A percentile compares a stretch with the other conserved stretches of the same genome.
Conservation (phyloP, 2,113 vertebrate species). For the Pygoscelis adeliae region DNA sequence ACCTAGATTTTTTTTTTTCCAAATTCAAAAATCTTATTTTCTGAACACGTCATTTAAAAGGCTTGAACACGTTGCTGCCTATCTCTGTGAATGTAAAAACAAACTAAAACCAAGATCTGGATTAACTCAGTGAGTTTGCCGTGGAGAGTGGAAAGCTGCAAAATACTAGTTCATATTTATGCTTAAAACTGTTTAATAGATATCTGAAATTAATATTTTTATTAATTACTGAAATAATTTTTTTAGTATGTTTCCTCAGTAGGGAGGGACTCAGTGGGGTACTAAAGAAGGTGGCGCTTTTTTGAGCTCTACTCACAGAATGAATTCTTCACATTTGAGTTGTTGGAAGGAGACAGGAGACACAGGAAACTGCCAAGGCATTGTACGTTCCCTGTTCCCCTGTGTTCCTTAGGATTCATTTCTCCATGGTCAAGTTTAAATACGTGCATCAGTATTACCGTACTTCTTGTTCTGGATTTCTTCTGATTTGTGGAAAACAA, state of each 20-base stretch:
- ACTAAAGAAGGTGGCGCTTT: not conserved
- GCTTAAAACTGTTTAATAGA: not conserved
- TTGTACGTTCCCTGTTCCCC: not conserved
- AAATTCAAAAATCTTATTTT: not conserved
- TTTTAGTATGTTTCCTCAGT: not conserved
- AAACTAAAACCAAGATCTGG: not conserved
- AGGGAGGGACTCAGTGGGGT: not conserved
- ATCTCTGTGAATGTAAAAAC: not conserved
- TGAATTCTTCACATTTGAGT: not conserved
- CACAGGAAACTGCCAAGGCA: not conserved
- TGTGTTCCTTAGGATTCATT: not conserved
- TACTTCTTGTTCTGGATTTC: not conserved
- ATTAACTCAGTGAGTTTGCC: not conserved
- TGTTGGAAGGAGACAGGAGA: not conserved
- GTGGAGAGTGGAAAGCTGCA: not conserved
- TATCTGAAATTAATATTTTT: not conserved
- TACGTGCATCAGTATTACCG: rapidly evolving
- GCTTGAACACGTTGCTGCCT: not conserved
- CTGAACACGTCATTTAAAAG: not conserved
- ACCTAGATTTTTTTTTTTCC: not conserved
- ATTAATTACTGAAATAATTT: not conserved
- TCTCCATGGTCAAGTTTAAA: not conserved
- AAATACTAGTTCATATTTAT: not conserved
- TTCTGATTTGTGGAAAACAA: not conserved
- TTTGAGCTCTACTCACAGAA: not conserved